A percentile compares a stretch with the other conserved stretches of the same genome.
Evolutionary conservation across 37 sponge, comb jelly and placozoan genomes (phyloP).

Genomic region (Corticium candelabrum): DNA sequence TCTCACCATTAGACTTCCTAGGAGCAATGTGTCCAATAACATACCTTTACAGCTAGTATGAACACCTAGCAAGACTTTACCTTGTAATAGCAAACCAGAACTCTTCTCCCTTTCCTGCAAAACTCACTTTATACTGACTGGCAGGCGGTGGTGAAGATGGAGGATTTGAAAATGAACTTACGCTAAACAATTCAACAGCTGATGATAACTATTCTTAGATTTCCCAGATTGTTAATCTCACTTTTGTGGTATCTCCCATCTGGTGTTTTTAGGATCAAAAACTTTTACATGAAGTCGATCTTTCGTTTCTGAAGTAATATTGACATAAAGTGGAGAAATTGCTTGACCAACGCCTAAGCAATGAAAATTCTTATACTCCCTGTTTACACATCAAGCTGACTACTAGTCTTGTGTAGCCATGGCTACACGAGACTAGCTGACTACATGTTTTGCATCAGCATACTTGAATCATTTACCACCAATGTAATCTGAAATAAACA

Average conservation of each 20-base stretch:
- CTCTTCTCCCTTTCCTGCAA: conserved; percentile 37
- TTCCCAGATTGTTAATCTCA: conserved; percentile 7
- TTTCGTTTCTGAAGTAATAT: conserved; percentile 42
- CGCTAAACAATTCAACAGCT: neutral
- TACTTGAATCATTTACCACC: too few species aligned
- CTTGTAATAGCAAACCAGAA: conserved; percentile 66
- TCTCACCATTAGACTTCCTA: neutral
- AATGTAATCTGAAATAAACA: too few species aligned
- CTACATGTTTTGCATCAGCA: too few species aligned
- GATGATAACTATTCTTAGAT: neutral
- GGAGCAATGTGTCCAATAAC: too few species aligned
- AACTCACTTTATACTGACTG: conserved; percentile 27
- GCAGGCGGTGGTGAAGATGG: conserved; percentile 25
- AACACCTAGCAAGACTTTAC: too few species aligned
- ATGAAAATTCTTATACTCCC: neutral
- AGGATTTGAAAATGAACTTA: conserved; percentile 26
- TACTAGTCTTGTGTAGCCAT: too few species aligned
- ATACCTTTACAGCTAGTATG: too few species aligned
- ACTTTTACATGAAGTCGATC: conserved; percentile 72
- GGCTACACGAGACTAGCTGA: too few species aligned
- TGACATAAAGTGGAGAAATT: conserved; percentile 47
- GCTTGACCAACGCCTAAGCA: conserved; percentile 31
- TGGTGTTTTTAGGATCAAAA: conserved; percentile 53
- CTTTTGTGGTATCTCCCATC: conserved; percentile 76
- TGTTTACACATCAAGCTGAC: neutral